These are phyloP conservation scores for Lutraria lutraria DNA, from an alignment of 2,888 invertebrate species.

Conservation along the genomic window DNA sequence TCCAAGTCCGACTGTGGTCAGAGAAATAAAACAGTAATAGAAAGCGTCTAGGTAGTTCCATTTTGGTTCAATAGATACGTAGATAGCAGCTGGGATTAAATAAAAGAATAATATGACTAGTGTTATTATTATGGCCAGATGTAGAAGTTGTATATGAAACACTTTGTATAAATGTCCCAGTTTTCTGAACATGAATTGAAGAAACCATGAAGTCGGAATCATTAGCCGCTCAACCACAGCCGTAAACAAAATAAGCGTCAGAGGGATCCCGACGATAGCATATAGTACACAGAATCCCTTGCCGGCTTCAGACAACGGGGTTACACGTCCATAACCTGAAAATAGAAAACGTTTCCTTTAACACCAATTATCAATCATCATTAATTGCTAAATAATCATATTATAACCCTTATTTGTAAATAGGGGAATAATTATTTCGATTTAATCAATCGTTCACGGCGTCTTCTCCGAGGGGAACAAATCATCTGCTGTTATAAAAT, in stretches of 20 bases:
- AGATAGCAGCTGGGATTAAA: slow-evolving; percentile 92
- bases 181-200: slow-evolving; percentile 88
- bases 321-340: slow-evolving; percentile 95
- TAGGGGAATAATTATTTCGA: no score
- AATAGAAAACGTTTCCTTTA: not conserved
- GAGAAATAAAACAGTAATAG: slow-evolving; percentile 96
- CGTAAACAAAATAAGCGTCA: slow-evolving; percentile 93
- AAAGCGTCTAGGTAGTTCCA: slow-evolving; percentile 95
- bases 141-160: slow-evolving; percentile 90
- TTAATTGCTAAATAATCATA: no score
- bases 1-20: slow-evolving; percentile 95
- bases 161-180: slow-evolving; percentile 84
- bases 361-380: not conserved
- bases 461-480: no score
- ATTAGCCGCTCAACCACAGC: slow-evolving; percentile 94
- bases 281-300: slow-evolving; percentile 96
- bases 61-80: slow-evolving; percentile 92
- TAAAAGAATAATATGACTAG: slow-evolving; percentile 90
- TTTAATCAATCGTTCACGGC: no score
- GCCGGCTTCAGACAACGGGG: slow-evolving; percentile 94
- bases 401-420: no score
- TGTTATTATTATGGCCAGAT: slow-evolving; percentile 90
- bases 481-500: no score
- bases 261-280: slow-evolving; percentile 93
- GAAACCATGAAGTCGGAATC: slow-evolving; percentile 91